Base-by-base conservation (phyloP, 2,888 invertebrate species). In the Podabrus alpinus region DNA sequence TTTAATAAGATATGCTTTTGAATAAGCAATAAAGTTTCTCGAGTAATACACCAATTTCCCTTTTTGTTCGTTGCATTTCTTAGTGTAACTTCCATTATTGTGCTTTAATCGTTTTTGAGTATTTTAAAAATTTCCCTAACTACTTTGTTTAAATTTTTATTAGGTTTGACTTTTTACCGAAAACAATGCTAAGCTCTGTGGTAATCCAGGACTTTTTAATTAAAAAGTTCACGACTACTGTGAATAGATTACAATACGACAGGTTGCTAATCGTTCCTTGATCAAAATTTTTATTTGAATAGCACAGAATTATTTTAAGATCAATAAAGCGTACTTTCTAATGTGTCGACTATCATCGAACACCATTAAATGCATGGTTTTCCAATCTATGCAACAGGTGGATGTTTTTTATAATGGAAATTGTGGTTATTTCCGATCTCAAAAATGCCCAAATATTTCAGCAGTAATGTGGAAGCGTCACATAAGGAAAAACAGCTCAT, bases 1-100 rank as follows among this genome's bases (percentile, higher is more conserved):
- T 79, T 69, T 69, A 69, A 79, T 77, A 78, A 77, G 78, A 77
- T 79, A 77, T 78, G 77, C 45, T 45, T n/a, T 45, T 45, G n/a
- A 45, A 45, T 45, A n/a, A 45, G 45, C 45, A n/a, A 45, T 45
- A 45, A 45, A 45, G 45, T 45, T 45, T 45, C n/a, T 45, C 45
- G n/a, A 45, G 45, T 45, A 13, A 45, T 45, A 45, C n/a, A n/a
- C n/a, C 45, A n/a, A 45, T 45, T 24, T 66, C 13, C 13, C 15
- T 21, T 11, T 64, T 64, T 64, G n/a, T 64, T 64, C 21, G 9
- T 29, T 29, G 29, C 29, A 3, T 11, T 29, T 11, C 29, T 29
- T 13, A 19, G 19, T 19, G 2, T 19, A 19, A 19, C 19, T 19
- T 19, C 19, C 0, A 29, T 29, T 29, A 29, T 29, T 29, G 29